Percentiles rank a stretch among this genome's conserved stretches.
Evolutionary conservation across 1,140 invertebrate species (phyloP).

Genomic region (Delia radicum): DNA sequence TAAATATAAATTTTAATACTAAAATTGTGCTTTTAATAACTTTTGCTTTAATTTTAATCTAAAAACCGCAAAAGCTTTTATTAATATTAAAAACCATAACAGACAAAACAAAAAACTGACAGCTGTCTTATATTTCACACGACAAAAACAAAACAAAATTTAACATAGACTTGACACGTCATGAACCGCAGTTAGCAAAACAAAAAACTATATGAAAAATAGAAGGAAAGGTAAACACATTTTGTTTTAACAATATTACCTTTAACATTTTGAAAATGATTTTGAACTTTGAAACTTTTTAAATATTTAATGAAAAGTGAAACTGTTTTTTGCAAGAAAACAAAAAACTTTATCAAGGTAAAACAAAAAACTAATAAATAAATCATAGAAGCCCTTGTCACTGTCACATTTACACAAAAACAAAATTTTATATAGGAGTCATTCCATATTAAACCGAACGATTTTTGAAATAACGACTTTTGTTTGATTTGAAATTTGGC

Average conservation of each 20-base stretch:
- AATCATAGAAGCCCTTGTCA: background rate
- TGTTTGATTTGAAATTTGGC: too few species aligned
- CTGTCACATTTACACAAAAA: background rate
- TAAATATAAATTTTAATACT: too few species aligned
- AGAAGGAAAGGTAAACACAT: background rate
- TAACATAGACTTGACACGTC: background rate
- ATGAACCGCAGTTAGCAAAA: background rate
- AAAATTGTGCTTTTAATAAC: too few species aligned
- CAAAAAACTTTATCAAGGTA: background rate
- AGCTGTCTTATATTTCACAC: conserved; percentile 7
- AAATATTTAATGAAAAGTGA: conserved; percentile 15
- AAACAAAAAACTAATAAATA: background rate
- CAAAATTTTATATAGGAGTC: too few species aligned
- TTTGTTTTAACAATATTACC: conserved; percentile 4
- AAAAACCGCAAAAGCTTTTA: background rate
- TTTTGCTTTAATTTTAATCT: too few species aligned
- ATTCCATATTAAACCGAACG: too few species aligned
- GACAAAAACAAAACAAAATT: background rate
- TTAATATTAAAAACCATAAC: conserved; percentile 14
- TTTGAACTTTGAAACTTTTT: background rate
- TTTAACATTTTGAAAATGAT: conserved; percentile 1
- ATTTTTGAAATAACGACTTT: too few species aligned
- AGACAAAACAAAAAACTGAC: conserved; percentile 8
- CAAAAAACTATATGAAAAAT: background rate
- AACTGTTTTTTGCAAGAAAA: background rate